Evolutionary conservation across 2,888 invertebrate genomes (phyloP).

Genomic region (Anagyrus pseudococci): DNA sequence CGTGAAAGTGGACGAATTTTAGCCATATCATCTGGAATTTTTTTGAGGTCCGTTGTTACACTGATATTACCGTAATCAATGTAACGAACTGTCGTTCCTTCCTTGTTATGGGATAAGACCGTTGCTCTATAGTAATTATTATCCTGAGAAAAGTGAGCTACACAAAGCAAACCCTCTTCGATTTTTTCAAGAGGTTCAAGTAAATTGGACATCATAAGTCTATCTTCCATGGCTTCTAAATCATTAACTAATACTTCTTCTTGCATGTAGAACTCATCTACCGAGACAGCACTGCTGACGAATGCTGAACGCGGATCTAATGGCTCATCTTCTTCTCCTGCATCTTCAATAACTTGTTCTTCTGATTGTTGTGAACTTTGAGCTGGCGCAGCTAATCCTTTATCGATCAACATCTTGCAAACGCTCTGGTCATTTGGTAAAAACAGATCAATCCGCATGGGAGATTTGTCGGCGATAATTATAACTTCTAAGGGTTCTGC

Average conservation of each 20-base stretch:
- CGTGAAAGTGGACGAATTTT: constrained; percentile 69
- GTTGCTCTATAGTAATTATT: constrained; percentile 73
- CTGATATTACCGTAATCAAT: constrained; percentile 77
- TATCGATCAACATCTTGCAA: constrained; percentile 48
- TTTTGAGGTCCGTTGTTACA: constrained; percentile 67
- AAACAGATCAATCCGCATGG: constrained; percentile 59
- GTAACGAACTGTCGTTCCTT: constrained; percentile 68
- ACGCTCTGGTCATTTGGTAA: constrained; percentile 52
- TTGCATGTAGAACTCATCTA: constrained; percentile 79
- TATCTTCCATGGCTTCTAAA: constrained; percentile 70
- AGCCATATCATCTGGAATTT: constrained; percentile 69
- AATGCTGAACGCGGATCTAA: constrained; percentile 67
- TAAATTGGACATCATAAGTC: constrained; percentile 64
- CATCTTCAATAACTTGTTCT: constrained; percentile 42
- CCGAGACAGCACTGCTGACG: constrained; percentile 72
- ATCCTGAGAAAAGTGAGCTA: constrained; percentile 72
- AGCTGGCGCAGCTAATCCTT: constrained; percentile 46
- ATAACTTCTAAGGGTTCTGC: constrained; percentile 40
- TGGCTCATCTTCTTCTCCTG: constrained; percentile 49
- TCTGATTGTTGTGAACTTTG: constrained; percentile 12
- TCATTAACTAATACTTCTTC: constrained; percentile 69
- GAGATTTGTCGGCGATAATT: constrained; percentile 53
- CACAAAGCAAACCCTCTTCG: constrained; percentile 69
- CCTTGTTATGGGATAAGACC: constrained; percentile 67
- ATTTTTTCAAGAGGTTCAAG: constrained; percentile 65